Base-by-base conservation (phyloP, 2,797 vertebrate genomes). In the Myotis daubentonii region DNA sequence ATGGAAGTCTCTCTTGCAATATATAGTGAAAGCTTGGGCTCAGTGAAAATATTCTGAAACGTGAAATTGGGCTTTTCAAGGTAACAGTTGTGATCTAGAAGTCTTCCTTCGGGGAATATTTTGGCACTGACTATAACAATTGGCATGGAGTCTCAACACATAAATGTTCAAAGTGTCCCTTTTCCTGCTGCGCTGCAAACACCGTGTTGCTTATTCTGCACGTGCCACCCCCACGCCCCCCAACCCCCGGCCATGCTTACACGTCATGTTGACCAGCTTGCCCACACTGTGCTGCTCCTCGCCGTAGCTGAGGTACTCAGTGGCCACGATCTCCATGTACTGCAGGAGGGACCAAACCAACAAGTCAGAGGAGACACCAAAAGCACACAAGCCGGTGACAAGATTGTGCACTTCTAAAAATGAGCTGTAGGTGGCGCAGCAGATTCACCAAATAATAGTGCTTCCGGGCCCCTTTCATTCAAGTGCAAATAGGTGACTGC, bases 261-360 rank as follows among this genome's bases (percentile, higher is more conserved):
- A 99, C 25, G 98, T 99, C 98, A 99, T 98, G 49, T 99, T 99
- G 97, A 99, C 98, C 96, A 99, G 97, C 94, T 98, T 98, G 97
- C 99, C 99, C 91, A 97, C 96, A 23, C 98, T 97, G 95, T 98
- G 98, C 2, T 97, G 96, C 62, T 99, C 98, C 85, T 99, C 99
- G 9, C 98, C 97, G 0, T 97, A 98, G 15, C 98, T 97, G 17
- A 99, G 97, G 97, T 98, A 99, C 51, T 17, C 41, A 19, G 97
- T 98, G 91, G 98, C 96, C 90, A 99, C 98, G 7, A 97, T 98
- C 97, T 99, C 99, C 98, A 99, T 98, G 80, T 98, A 97, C 99
- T 99, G 71, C 80, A 95, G 30, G 20, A 6, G 38, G 53, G 65
- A 96, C 11, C 8, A 72, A 96, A 94, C 47, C 68, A 20, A 65